Evolutionary conservation across 2,113 vertebrate genomes (phyloP).

Genomic region (Sapayoa aenigma): DNA sequence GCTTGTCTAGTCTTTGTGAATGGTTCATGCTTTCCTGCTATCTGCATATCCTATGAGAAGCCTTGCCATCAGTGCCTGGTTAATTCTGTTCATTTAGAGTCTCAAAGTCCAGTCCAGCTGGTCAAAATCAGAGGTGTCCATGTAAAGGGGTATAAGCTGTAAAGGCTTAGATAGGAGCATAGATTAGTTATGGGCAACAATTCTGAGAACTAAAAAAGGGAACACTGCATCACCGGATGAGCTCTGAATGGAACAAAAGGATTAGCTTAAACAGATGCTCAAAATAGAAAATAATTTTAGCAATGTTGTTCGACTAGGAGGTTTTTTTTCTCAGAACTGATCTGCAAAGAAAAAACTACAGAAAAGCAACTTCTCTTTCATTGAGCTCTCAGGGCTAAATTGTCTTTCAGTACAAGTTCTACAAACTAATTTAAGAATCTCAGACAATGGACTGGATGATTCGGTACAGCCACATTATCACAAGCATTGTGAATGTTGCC

Average conservation of each 20-base stretch:
- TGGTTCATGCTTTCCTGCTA: not conserved
- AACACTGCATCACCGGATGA: slow-evolving; percentile 52
- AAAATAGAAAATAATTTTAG: slow-evolving; percentile 68
- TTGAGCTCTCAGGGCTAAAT: not conserved
- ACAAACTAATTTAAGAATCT: slow-evolving; percentile 37
- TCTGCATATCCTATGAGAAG: not conserved
- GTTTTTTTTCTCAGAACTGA: slow-evolving; percentile 25
- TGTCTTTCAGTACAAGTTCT: not conserved
- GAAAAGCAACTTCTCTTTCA: slow-evolving; percentile 30
- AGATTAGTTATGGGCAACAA: slow-evolving; percentile 36
- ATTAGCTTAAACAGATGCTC: slow-evolving; percentile 48
- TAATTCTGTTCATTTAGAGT: not conserved
- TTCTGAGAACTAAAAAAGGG: slow-evolving; percentile 59
- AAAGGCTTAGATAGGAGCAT: not conserved
- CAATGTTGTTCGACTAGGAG: slow-evolving; percentile 25
- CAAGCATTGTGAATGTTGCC: not conserved
- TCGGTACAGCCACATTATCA: not conserved
- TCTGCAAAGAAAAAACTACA: slow-evolving; percentile 28
- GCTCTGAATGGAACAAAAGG: slow-evolving; percentile 64
- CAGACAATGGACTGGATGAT: not conserved
- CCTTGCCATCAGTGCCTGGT: not conserved
- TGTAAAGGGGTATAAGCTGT: not conserved
- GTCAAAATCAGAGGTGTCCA: not conserved
- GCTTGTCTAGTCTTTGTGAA: not conserved
- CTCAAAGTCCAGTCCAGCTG: not conserved